These are phyloP conservation scores for Ditylenchus dipsaci DNA, from an alignment of 1,140 invertebrate genomes.

Conservation along the genomic window DNA sequence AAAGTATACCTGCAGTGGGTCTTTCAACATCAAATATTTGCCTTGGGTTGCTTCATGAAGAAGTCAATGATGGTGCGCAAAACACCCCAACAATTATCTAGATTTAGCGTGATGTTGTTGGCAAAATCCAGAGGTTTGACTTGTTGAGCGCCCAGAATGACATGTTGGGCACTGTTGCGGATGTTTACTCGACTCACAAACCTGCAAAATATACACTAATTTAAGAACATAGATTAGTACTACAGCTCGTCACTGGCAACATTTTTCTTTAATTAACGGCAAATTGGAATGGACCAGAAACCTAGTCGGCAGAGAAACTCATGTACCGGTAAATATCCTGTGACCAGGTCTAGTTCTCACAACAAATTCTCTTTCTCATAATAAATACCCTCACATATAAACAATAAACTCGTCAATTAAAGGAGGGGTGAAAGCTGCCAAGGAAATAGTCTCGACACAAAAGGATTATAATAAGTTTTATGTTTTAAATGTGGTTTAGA, in stretches of 20 bases:
- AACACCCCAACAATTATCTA: conserved; percentile 99
- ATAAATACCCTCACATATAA: too few species aligned
- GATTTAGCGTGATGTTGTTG: conserved; percentile 94
- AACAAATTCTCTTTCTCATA: too few species aligned
- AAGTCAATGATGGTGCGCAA: conserved; percentile 95
- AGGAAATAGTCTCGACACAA: too few species aligned
- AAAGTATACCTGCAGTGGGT: conserved; percentile 65
- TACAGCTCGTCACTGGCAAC: background rate
- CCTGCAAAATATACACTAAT: conserved; percentile 58
- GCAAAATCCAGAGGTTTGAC: conserved; percentile 97
- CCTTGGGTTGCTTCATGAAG: conserved; percentile 97
- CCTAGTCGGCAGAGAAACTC: too few species aligned
- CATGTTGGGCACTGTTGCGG: conserved; percentile 88
- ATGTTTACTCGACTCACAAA: conserved; percentile 90
- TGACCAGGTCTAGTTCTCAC: too few species aligned
- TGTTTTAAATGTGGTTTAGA: too few species aligned
- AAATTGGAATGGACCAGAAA: too few species aligned
- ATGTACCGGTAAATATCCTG: too few species aligned
- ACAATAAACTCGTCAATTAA: too few species aligned
- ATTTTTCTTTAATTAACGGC: too few species aligned
- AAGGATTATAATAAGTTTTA: too few species aligned
- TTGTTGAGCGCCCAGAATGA: conserved; percentile 94
- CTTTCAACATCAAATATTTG: conserved; percentile 95
- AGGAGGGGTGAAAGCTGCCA: too few species aligned
- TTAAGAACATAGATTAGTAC: background rate